phyloP scores from a whole-genome alignment of 2,797 vertebrate genomes.

The Morelia viridis region DNA sequence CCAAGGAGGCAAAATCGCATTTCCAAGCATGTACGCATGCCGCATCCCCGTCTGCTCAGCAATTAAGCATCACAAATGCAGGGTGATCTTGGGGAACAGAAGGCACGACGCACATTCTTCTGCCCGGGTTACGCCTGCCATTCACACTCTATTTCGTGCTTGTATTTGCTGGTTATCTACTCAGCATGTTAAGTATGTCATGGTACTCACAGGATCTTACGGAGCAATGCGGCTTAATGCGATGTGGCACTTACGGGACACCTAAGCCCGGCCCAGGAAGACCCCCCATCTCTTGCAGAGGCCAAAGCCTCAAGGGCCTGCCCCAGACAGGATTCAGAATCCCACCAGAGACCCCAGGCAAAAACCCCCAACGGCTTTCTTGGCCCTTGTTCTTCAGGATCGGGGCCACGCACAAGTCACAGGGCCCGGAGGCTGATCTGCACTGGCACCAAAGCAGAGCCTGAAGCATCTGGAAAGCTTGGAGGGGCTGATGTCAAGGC shows the following conservation, averaged over 20 bases:
- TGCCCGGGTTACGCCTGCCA: neutral
- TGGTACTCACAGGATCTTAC: neutral
- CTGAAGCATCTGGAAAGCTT: too few relatives aligned
- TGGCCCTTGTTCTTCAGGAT: too few relatives aligned
- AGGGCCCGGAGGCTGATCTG: too few relatives aligned
- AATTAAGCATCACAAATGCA: neutral
- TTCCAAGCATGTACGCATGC: neutral
- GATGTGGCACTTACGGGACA: conserved; percentile 1
- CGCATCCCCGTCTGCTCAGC: neutral
- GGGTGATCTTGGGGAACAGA: too few relatives aligned
- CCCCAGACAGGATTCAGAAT: too few relatives aligned
- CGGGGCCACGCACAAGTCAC: too few relatives aligned
- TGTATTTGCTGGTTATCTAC: neutral
- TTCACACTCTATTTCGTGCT: conserved; percentile 24
- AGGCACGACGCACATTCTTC: too few relatives aligned
- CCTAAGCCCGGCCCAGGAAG: neutral
- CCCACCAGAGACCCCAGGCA: too few relatives aligned
- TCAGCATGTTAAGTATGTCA: conserved; percentile 21
- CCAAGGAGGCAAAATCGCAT: neutral
- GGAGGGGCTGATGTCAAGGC: too few relatives aligned
- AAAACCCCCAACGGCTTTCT: too few relatives aligned
- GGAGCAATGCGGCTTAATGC: neutral
- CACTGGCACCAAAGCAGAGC: too few relatives aligned
- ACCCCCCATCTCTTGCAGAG: neutral
- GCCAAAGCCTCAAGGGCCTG: too few relatives aligned